Base-by-base conservation (phyloP, 2,888 invertebrate genomes). In the Lamellibrachia satsuma region DNA sequence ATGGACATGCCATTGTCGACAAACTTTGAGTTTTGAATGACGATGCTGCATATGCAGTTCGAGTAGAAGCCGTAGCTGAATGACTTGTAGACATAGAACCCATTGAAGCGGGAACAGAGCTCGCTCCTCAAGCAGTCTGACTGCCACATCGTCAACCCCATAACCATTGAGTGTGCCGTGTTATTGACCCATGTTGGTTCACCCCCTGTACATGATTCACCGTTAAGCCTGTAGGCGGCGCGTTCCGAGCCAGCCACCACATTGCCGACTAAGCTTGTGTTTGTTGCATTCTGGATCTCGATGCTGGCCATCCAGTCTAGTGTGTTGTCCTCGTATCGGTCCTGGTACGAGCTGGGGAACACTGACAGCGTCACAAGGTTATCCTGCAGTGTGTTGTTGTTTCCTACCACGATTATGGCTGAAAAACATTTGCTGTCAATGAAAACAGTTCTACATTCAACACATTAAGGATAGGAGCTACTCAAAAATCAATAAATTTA, bases 261-360 rank as follows among this genome's bases (percentile, higher is more conserved):
- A 75, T 75, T 75, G 75, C 75, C 75, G n/a, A 75, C 75, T 3
- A 75, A 3, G 75, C 75, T 75, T 75, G 75, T 75, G n/a, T 75
- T 75, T 75, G 91, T 27, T 90, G 93, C 91, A 39, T 92, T 90
- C 55, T 60, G 52, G 8, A 94, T 93, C 27, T 95, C 95, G 8
- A 96, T 94, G 2, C 93, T 94, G 15, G 94, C 95, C 15, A 95
- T 94, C 92, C 94, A 95, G 7, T 94, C 93, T n/a, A 75, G 75
- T 0, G 94, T 92, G 92, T 95, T 95, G 8, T 94, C 39, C 93
- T 96, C 96, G 1, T 60, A 55, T 27, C 95, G 92, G 52, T 95
- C 94, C n/a, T 95, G 94, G 93, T 95, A 96, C 1, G 95, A 91
- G 2, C 95, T 95, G 0, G 95, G 94, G 94, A 94, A 95, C 6